These are phyloP conservation scores for Raja brachyura DNA, from an alignment of 2,113 vertebrate genomes.

Conservation along the genomic window DNA sequence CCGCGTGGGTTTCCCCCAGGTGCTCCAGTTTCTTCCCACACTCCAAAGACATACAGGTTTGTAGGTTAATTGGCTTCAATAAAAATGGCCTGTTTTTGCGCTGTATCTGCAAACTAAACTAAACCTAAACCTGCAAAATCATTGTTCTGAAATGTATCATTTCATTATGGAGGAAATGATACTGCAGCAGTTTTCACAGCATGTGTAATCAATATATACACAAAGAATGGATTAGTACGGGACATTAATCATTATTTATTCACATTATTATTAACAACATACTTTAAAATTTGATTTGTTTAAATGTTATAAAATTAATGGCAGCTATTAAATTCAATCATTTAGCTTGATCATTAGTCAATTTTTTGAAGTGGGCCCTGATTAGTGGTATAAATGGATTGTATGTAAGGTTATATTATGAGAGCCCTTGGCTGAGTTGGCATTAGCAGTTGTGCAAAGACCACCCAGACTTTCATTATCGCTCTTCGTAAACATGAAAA, in stretches of 20 bases:
- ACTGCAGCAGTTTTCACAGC: background rate
- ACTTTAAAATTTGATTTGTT: background rate
- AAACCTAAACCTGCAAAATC: background rate
- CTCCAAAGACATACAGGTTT: too few species aligned
- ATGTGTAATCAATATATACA: background rate
- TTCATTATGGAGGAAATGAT: background rate
- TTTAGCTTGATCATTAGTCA: background rate
- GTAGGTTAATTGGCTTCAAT: too few species aligned
- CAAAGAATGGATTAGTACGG: background rate
- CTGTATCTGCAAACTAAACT: too few species aligned
- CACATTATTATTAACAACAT: background rate
- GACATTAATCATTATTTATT: background rate
- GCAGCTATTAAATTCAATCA: background rate
- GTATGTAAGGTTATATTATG: background rate
- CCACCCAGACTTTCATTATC: constrained; percentile 25
- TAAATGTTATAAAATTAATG: background rate
- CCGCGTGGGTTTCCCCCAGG: too few species aligned
- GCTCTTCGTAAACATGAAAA: background rate
- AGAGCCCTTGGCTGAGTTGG: background rate
- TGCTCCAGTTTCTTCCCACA: too few species aligned
- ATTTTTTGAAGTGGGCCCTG: background rate
- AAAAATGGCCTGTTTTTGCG: too few species aligned
- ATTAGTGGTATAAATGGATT: background rate
- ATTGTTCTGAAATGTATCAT: background rate
- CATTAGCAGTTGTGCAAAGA: background rate